These are phyloP conservation scores for Spheniscus mendiculus DNA, from an alignment of 2,113 vertebrate species.

Conservation along the genomic window DNA sequence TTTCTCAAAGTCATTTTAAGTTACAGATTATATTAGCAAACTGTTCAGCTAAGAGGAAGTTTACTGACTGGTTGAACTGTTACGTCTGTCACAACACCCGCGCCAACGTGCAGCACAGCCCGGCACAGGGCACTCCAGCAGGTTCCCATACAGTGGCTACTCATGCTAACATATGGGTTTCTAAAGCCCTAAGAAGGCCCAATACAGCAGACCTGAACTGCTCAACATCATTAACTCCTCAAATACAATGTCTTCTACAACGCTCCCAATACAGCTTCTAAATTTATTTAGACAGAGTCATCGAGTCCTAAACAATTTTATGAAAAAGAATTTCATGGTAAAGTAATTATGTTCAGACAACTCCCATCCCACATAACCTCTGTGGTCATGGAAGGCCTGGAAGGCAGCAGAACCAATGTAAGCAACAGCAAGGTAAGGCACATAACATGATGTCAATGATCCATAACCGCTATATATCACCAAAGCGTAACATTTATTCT, in stretches of 20 bases:
- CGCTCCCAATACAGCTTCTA: neutral
- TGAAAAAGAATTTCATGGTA: neutral
- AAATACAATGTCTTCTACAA: neutral
- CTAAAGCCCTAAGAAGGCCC: neutral
- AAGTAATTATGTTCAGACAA: neutral
- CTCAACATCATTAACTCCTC: neutral
- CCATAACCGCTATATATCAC: neutral
- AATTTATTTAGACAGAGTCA: neutral
- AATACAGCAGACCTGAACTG: neutral
- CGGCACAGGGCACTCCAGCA: neutral
- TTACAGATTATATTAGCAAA: neutral
- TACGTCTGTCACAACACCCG: neutral
- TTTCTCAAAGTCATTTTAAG: neutral
- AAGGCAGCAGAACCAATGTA: neutral
- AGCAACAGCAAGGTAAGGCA: neutral
- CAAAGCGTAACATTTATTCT: neutral
- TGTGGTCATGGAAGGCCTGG: neutral
- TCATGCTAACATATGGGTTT: neutral
- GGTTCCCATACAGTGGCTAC: neutral
- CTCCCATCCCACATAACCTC: neutral
- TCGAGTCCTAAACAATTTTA: neutral
- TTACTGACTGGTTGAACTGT: neutral
- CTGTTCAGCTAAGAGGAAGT: neutral
- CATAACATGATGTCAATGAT: neutral
- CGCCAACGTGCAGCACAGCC: rapidly evolving